Base-by-base conservation (phyloP, 2,797 vertebrate genomes). In the Halcyon chelicuti region DNA sequence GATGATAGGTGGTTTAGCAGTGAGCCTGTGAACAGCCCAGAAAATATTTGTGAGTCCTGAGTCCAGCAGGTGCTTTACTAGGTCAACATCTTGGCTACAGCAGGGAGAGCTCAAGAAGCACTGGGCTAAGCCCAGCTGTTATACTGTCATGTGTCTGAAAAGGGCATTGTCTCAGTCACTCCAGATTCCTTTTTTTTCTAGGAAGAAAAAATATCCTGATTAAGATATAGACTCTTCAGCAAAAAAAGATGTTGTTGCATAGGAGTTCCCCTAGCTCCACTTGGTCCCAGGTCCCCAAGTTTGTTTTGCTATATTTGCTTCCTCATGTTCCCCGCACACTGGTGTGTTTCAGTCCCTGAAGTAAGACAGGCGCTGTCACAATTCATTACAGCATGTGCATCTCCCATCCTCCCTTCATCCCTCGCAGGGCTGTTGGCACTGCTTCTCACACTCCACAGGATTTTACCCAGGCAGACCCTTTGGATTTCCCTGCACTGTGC, bases 351-450 rank as follows among this genome's bases (percentile, higher is more conserved):
- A 19, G 23, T 83, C 31, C 88, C 83, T 4, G 23, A 81, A 88
- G 86, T 46, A 54, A 83, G 71, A 28, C 2, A 5, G 65, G 74
- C 92, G 42, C 88, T 94, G 90, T 95, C 94, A 94, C 44, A 89
- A 84, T 47, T 23, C 83, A 65, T 94, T 26, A 44, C 62, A 33
- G 68, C 54, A 20, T 21, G 55, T 4, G 3, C 81, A 51, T 25
- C 37, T 78, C 22, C 21, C 4, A 19, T 13, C 10, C 35, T 82
- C 40, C 71, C 67, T 14, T 10, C 17, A 4, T 28, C 44, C 52
- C 91, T 74, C 18, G 1, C 73, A 55, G 57, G 57, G 51, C 68
- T 71, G 35, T 22, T 79, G 71, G 57, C n/a, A 4, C 18, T 51
- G 52, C 71, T 79, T 87, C 52, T n/a, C 68, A 26, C 55, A 26